Base-by-base conservation (phyloP, 2,888 invertebrate species). In the Lordiphosa andalusiaca region DNA sequence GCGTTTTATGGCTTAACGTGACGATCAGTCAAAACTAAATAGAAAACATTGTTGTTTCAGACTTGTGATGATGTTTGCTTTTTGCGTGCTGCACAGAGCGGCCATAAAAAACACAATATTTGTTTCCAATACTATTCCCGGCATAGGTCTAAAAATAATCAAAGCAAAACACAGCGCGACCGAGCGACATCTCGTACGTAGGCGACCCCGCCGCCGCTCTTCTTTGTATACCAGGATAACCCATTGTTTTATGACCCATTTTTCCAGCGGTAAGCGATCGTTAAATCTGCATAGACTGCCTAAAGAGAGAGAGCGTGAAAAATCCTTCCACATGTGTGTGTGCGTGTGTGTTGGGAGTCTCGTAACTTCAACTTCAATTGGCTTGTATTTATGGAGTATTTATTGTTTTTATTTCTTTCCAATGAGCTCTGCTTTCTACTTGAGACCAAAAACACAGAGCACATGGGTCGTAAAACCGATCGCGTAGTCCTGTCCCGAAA, bases 161-260 rank as follows among this genome's bases (percentile, higher is more conserved):
- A 84, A 63, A 48, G 40, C 50, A 58, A 52, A 73, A 58, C 51
- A 59, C 44, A 48, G 58, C n/a, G 6, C 41, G 42, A 23, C 36
- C 44, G 46, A 60, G 53, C 53, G 63, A 61, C 61, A 61, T 53
- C 40, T 62, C 33, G 9, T 30, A 6, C 33, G 36, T 33, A 38
- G 16, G 36, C 12, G 36, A 41, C 13, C 21, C 19, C 33, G 12
- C 16, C n/a, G 21, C 41, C 23, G n/a, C 41, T 23, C 41, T 16
- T 10, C 35, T 21, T 10, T 16, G 33, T 9, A 19, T 33, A 10
- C 9, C 49, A 78, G 85, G 82, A 84, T 84, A 84, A 84, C 85
- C 85, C 78, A 76, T 85, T 80, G 84, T 84, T 86, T 85, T 85
- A 86, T 68, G 84, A 70, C 78, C 77, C 74, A 77, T 77, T 81